These are phyloP conservation scores for Noctuana brunneofusca DNA, from an alignment of 2,888 invertebrate species.

Conservation along the genomic window DNA sequence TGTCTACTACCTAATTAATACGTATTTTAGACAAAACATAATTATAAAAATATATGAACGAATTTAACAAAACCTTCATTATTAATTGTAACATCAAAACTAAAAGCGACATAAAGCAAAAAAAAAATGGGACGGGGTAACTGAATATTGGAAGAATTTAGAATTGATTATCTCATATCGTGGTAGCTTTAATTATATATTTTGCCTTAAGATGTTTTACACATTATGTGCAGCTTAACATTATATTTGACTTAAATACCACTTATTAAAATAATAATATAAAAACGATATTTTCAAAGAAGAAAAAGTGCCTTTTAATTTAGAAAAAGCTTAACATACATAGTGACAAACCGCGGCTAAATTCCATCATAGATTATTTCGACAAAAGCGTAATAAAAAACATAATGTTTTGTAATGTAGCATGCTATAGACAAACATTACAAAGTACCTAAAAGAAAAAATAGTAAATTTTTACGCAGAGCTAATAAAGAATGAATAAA, in stretches of 20 bases:
- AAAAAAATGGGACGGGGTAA: background rate
- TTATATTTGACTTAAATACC: conserved; percentile 30
- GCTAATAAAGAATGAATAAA: too few species aligned
- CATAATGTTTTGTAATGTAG: too few species aligned
- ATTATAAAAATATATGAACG: conserved; percentile 66
- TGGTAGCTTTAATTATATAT: too few species aligned
- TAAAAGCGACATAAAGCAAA: background rate
- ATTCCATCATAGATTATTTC: too few species aligned
- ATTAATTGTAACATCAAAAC: conserved; percentile 16
- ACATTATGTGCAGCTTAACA: conserved; percentile 20
- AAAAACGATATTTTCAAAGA: conserved; percentile 19
- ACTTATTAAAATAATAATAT: conserved; percentile 11
- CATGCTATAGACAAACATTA: too few species aligned
- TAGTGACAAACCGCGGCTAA: background rate
- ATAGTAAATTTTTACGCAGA: too few species aligned
- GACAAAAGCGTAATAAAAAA: too few species aligned
- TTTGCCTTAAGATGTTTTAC: too few species aligned
- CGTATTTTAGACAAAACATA: conserved; percentile 53
- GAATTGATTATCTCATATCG: too few species aligned
- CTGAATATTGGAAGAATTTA: too few species aligned
- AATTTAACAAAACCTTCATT: conserved; percentile 53
- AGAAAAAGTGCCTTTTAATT: background rate
- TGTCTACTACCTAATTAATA: conserved; percentile 57
- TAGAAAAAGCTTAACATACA: background rate
- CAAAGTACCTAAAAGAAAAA: too few species aligned